phyloP scores from a whole-genome alignment of 2,888 invertebrate species.

The Acanthopleura granulata region DNA sequence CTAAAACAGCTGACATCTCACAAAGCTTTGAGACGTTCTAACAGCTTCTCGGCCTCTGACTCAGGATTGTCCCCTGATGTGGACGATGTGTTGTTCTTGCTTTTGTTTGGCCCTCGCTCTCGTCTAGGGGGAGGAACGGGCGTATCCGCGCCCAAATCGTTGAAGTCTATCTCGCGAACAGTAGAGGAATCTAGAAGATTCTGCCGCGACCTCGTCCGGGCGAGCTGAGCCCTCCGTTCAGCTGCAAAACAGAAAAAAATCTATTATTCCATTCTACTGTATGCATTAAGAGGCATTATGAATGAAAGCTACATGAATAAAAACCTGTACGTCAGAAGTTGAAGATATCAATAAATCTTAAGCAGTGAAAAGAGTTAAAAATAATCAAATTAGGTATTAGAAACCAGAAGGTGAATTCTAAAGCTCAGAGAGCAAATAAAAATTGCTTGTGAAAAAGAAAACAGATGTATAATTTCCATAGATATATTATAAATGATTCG shows the following conservation, averaged over 20 bases:
- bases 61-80: constrained; percentile 35
- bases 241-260: constrained; percentile 74
- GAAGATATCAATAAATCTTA: too few species aligned
- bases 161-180: constrained; percentile 62
- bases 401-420: too few species aligned
- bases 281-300: too few species aligned
- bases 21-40: constrained; percentile 58
- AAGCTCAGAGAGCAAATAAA: too few species aligned
- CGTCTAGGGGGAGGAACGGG: constrained; percentile 19
- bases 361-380: too few species aligned
- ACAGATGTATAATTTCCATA: too few species aligned
- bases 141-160: constrained; percentile 37
- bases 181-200: constrained; percentile 56
- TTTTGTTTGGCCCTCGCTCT: constrained; percentile 24
- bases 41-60: constrained; percentile 60
- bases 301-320: too few species aligned
- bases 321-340: too few species aligned
- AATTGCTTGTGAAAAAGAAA: too few species aligned
- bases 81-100: neutral
- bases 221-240: constrained; percentile 90
- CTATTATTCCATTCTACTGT: neutral
- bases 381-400: too few species aligned
- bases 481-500: too few species aligned
- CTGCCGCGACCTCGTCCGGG: constrained; percentile 84
- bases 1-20: constrained; percentile 31